A percentile compares a stretch with the other conserved stretches of the same genome.
Conservation (phyloP, 2,888 invertebrate species). For the Drosophila merina region DNA sequence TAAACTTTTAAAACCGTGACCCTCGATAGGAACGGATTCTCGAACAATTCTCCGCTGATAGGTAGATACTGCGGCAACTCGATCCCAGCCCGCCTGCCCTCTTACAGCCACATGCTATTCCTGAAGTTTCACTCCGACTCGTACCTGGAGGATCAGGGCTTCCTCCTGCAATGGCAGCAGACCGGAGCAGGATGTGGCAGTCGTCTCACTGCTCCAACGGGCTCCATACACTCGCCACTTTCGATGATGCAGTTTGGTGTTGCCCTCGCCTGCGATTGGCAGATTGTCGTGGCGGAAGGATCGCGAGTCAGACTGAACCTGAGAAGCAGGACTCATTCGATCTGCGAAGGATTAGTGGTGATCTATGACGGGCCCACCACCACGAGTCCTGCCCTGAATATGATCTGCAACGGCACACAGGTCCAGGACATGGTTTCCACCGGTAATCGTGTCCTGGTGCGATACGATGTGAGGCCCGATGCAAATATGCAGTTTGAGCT, state of each 20-base stretch:
- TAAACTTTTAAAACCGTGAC: background rate
- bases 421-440: constrained; percentile 55
- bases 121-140: constrained; percentile 91
- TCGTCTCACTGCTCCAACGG: constrained; percentile 87
- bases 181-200: constrained; percentile 92
- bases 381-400: constrained; percentile 46
- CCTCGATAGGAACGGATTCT: constrained; percentile 89
- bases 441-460: constrained; percentile 72
- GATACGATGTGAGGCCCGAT: constrained; percentile 61
- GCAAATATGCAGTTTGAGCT: constrained; percentile 68
- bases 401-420: constrained; percentile 56
- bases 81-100: constrained; percentile 88
- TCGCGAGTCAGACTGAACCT: constrained; percentile 89
- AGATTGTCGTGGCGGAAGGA: constrained; percentile 89
- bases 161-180: constrained; percentile 88
- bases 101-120: constrained; percentile 90
- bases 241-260: constrained; percentile 88
- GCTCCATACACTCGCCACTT: constrained; percentile 93
- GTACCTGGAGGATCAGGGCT: constrained; percentile 87
- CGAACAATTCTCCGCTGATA: constrained; percentile 89
- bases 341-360: constrained; percentile 85
- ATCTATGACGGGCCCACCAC: constrained; percentile 76
- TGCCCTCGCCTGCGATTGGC: constrained; percentile 92
- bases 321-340: constrained; percentile 84
- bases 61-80: constrained; percentile 90